phyloP scores from a whole-genome alignment of 2,797 vertebrate genomes.

The Phalanger gymnotis region DNA sequence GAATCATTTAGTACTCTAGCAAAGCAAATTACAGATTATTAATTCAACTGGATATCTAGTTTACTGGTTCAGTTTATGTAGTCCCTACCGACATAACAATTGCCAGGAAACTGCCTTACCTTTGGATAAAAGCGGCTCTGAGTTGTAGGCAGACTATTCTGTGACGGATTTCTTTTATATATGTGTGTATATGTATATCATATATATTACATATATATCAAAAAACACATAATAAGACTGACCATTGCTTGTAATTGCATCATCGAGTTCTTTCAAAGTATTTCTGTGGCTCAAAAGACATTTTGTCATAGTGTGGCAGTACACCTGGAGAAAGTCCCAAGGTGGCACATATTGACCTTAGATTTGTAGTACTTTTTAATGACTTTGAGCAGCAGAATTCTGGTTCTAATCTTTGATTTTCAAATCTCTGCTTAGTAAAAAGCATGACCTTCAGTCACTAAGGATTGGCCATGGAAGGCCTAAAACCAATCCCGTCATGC shows the following conservation, averaged over 20 bases:
- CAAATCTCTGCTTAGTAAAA: slow-evolving; percentile 16
- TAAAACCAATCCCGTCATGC: neutral
- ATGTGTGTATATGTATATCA: slow-evolving; percentile 9
- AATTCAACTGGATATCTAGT: neutral
- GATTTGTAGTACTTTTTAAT: slow-evolving; percentile 23
- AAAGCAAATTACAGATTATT: slow-evolving; percentile 42
- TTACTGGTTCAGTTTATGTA: slow-evolving; percentile 26
- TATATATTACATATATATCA: too few relatives aligned
- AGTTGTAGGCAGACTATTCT: slow-evolving; percentile 42
- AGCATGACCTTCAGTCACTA: neutral
- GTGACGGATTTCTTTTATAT: neutral
- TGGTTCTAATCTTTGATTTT: neutral
- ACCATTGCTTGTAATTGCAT: slow-evolving; percentile 52
- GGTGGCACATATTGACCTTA: neutral
- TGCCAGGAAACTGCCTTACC: slow-evolving; percentile 16
- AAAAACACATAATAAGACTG: slow-evolving; percentile 25
- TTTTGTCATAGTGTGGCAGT: slow-evolving; percentile 7
- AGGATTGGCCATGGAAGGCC: neutral
- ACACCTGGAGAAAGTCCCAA: slow-evolving; percentile 22
- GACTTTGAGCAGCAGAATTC: slow-evolving; percentile 19
- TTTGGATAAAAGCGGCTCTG: slow-evolving; percentile 22
- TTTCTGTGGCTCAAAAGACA: slow-evolving; percentile 19
- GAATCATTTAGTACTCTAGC: slow-evolving; percentile 34
- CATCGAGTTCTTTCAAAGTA: slow-evolving; percentile 30
- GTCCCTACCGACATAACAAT: neutral